phyloP scores from a whole-genome alignment of 1,140 invertebrate genomes.

The Cotesia typhae region DNA sequence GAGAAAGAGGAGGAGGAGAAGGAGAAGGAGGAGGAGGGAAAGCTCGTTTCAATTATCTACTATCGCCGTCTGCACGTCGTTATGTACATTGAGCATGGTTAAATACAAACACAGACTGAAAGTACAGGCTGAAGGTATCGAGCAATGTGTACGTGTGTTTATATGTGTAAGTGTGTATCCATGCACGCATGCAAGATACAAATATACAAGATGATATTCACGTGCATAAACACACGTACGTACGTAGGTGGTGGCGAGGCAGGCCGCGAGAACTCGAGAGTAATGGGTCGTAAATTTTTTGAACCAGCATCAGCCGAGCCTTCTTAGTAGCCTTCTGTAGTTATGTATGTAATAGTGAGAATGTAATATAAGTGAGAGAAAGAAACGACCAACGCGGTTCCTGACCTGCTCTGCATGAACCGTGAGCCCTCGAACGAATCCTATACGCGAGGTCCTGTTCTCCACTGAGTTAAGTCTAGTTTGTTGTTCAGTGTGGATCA shows the following conservation, averaged over 20 bases:
- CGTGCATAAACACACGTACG: constrained; percentile 35
- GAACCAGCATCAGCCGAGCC: constrained; percentile 30
- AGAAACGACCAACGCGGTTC: constrained; percentile 30
- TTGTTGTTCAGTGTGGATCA: too few species aligned
- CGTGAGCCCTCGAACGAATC: constrained; percentile 24
- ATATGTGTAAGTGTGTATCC: neutral
- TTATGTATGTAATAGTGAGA: too few species aligned
- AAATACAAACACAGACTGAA: neutral
- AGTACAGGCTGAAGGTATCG: neutral
- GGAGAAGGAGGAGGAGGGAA: neutral
- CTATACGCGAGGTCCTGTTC: too few species aligned
- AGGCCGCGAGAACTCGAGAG: constrained; percentile 33
- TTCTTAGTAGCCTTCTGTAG: neutral
- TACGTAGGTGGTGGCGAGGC: constrained; percentile 40
- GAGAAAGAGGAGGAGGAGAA: too few species aligned
- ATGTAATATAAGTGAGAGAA: constrained; percentile 24
- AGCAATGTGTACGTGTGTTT: neutral
- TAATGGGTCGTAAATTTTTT: constrained; percentile 54
- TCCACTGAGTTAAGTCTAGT: too few species aligned
- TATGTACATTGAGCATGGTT: constrained; percentile 25
- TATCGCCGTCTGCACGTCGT: constrained; percentile 33
- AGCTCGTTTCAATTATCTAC: constrained; percentile 34
- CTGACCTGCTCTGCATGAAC: constrained; percentile 43
- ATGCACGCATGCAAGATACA: constrained; percentile 15
- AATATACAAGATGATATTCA: constrained; percentile 29